These are phyloP conservation scores for Masticophis lateralis DNA, from an alignment of 2,797 vertebrate species.

Conservation along the genomic window DNA sequence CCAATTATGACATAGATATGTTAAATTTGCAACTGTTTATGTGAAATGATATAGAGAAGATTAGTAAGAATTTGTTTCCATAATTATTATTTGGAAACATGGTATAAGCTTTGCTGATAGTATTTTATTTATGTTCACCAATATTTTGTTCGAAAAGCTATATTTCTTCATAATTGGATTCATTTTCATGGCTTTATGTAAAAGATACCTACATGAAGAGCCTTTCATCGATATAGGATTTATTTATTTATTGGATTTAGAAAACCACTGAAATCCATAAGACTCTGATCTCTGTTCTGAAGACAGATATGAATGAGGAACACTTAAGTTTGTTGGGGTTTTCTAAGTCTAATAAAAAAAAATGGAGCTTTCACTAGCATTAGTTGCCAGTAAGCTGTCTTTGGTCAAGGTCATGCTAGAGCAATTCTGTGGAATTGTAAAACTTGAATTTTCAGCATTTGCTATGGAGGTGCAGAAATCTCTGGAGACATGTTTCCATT, in stretches of 20 bases:
- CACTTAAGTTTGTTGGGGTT: not conserved
- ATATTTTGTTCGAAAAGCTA: not conserved
- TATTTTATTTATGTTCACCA: not conserved
- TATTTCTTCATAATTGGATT: not conserved
- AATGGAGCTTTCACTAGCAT: not conserved
- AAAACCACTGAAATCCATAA: not conserved
- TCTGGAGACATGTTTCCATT: not conserved
- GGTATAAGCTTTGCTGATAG: not conserved
- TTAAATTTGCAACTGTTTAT: not conserved
- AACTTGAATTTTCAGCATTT: not conserved
- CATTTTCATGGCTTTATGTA: not conserved
- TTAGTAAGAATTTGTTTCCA: constrained; percentile 27
- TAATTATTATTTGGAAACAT: constrained; percentile 29
- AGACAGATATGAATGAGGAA: not conserved
- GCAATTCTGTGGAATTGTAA: not conserved
- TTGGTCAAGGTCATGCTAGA: not conserved
- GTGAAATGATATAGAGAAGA: not conserved
- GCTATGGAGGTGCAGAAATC: not conserved
- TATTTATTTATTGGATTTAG: not conserved
- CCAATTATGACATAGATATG: not conserved
- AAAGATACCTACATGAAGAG: not conserved
- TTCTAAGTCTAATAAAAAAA: not conserved
- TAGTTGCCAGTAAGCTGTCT: not conserved
- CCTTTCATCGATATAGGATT: not conserved
- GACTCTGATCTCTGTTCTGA: not conserved